Evolutionary conservation across 2,113 vertebrate genomes (phyloP).

Genomic region (Prionailurus viverrinus): DNA sequence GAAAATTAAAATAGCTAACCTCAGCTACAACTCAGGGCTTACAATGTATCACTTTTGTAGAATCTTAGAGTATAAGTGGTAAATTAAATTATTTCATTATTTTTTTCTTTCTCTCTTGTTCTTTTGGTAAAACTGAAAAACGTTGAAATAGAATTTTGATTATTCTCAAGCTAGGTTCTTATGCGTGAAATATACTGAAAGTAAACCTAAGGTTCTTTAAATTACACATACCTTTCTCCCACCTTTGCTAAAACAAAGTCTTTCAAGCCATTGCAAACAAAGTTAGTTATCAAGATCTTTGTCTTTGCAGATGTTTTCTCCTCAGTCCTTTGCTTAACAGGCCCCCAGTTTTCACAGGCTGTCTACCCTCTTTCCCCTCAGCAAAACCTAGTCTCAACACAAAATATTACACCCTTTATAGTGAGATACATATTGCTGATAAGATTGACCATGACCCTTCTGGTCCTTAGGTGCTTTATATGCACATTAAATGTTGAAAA

Average conservation of each 20-base stretch:
- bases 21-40: not conserved
- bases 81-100: not conserved
- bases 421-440: not conserved
- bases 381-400: not conserved
- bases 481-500: conserved; percentile 4
- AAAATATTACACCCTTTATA: not conserved
- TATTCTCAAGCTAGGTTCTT: not conserved
- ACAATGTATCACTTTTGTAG: not conserved
- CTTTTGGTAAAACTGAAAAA: not conserved
- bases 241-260: not conserved
- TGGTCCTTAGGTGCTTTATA: not conserved
- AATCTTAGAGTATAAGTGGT: not conserved
- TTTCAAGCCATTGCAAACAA: not conserved
- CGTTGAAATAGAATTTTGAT: not conserved
- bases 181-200: not conserved
- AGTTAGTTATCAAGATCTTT: not conserved
- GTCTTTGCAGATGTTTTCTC: not conserved
- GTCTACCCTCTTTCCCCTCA: not conserved
- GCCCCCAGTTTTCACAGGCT: not conserved
- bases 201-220: not conserved
- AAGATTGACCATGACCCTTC: not conserved
- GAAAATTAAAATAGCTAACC: not conserved
- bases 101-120: not conserved
- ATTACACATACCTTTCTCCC: not conserved
- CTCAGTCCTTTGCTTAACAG: not conserved